phyloP scores from a whole-genome alignment of 2,113 vertebrate genomes.

The Oreochromis aureus region DNA sequence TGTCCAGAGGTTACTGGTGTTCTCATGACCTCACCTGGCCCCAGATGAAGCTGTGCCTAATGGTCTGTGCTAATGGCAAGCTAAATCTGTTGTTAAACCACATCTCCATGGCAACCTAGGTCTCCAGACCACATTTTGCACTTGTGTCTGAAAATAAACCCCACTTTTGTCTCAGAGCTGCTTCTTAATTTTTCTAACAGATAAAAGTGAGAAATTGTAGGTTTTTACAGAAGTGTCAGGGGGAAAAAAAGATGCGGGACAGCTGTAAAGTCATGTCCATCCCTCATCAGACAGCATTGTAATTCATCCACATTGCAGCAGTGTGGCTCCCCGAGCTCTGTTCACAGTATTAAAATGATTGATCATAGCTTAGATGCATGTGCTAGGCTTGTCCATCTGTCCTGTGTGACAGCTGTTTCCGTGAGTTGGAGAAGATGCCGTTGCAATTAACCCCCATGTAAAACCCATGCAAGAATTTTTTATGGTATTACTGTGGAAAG shows the following conservation, averaged over 20 bases:
- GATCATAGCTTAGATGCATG: slow-evolving; percentile 10
- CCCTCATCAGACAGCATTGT: neutral
- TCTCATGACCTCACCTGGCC: slow-evolving; percentile 72
- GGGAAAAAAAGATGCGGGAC: neutral
- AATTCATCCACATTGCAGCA: neutral
- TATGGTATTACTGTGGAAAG: neutral
- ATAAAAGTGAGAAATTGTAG: neutral
- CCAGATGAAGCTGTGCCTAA: slow-evolving; percentile 61
- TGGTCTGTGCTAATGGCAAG: slow-evolving; percentile 66
- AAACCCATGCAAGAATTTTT: slow-evolving; percentile 6
- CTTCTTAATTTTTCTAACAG: neutral
- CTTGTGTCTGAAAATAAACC: neutral
- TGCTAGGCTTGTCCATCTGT: slow-evolving; percentile 19
- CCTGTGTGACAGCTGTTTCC: slow-evolving; percentile 27
- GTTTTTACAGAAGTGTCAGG: neutral
- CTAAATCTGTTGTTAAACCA: slow-evolving; percentile 57
- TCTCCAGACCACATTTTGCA: neutral
- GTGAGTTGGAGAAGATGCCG: slow-evolving; percentile 24
- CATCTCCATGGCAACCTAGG: slow-evolving; percentile 37
- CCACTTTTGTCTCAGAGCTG: neutral
- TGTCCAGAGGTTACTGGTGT: slow-evolving; percentile 51
- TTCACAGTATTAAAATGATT: slow-evolving; percentile 32
- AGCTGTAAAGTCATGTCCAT: neutral
- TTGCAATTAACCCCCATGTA: slow-evolving; percentile 33
- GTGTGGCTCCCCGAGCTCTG: neutral